Conservation (phyloP, 1,140 invertebrate genomes). For the Macrobrachium rosenbergii region DNA sequence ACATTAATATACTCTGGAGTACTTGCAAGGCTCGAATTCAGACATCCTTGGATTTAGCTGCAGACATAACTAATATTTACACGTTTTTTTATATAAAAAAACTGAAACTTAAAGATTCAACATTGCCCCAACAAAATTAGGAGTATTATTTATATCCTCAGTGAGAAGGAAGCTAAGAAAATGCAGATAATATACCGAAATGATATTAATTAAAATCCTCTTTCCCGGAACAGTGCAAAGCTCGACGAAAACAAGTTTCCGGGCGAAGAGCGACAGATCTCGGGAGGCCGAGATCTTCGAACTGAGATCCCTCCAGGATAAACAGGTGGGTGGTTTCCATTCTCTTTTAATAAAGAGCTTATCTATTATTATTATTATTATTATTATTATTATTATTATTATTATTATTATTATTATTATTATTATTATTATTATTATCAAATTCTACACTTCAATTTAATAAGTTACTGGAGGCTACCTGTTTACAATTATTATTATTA, state of each 20-base stretch:
- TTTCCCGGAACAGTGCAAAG: constrained; percentile 18
- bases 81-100: no score
- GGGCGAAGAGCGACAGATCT: neutral
- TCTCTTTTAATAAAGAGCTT: neutral
- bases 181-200: no score
- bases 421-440: no score
- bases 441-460: no score
- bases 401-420: no score
- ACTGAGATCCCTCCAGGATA: neutral
- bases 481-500: no score
- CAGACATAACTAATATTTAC: no score
- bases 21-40: neutral
- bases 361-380: neutral
- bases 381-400: neutral
- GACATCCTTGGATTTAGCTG: neutral
- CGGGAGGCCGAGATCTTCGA: neutral
- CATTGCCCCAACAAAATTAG: no score
- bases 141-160: neutral
- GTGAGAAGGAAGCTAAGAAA: neutral
- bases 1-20: neutral
- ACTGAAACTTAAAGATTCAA: no score
- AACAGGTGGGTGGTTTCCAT: neutral
- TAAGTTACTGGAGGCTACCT: no score
- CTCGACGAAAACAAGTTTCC: neutral
- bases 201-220: neutral